Conservation (phyloP, 2,888 invertebrate species). For the Pyrrhosoma nymphula region DNA sequence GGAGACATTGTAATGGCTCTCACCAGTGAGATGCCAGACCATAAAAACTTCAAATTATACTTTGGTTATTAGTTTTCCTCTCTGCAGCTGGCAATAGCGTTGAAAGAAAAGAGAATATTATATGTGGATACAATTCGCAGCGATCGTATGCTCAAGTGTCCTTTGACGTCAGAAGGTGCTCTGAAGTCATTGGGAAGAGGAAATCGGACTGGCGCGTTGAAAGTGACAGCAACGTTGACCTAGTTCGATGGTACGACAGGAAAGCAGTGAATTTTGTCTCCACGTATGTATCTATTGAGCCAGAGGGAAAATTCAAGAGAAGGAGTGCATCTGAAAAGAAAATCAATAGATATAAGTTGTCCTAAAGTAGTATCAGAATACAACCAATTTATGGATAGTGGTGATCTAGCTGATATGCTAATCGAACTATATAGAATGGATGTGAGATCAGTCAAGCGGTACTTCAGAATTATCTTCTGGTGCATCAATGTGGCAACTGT, state of each 20-base stretch:
- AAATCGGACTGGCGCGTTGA: background rate
- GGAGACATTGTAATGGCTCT: background rate
- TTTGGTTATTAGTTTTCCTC: constrained; percentile 71
- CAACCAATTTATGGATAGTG: constrained; percentile 70
- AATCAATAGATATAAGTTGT: constrained; percentile 10
- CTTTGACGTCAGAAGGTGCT: background rate
- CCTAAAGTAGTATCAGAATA: too few relatives aligned
- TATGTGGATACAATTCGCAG: background rate
- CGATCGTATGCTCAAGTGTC: background rate
- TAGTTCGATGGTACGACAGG: too few relatives aligned
- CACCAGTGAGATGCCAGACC: too few relatives aligned
- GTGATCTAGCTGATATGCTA: constrained; percentile 74
- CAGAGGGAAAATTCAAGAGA: too few relatives aligned
- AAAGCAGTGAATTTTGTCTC: too few relatives aligned
- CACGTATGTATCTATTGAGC: too few relatives aligned
- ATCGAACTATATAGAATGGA: constrained; percentile 74
- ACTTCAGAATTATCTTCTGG: too few relatives aligned
- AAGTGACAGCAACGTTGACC: constrained; percentile 68
- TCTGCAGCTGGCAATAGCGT: constrained; percentile 72
- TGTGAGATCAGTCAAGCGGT: too few relatives aligned
- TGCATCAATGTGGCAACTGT: too few relatives aligned
- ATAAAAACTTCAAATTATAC: constrained; percentile 70
- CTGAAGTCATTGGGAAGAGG: constrained; percentile 76
- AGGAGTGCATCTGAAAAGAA: too few relatives aligned
- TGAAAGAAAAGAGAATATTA: background rate